Percentiles rank a stretch among this genome's conserved stretches.
These are phyloP conservation scores for Athene cunicularia DNA, from an alignment of 2,113 vertebrate genomes.

Conservation along the genomic window DNA sequence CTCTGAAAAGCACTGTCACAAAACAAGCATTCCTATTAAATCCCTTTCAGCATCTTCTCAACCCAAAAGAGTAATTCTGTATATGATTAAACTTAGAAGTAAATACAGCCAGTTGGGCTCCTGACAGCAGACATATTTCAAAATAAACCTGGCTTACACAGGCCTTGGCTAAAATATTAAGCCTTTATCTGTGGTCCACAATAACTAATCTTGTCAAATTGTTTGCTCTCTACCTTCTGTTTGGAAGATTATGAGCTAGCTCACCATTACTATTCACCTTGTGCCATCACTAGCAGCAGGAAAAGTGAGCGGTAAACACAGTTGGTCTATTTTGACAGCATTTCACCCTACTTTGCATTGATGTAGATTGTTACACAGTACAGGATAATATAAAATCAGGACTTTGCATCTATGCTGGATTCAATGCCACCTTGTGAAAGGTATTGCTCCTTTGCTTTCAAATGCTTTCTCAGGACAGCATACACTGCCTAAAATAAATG, in stretches of 20 bases:
- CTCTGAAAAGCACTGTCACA: constrained; percentile 37
- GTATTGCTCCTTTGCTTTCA: neutral
- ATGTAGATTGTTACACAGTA: neutral
- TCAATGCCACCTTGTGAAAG: constrained; percentile 18
- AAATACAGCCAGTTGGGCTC: constrained; percentile 66
- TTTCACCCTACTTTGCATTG: constrained; percentile 32
- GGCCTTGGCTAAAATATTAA: constrained; percentile 69
- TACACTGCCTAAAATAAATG: neutral
- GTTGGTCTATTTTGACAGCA: constrained; percentile 1
- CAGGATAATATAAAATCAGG: neutral
- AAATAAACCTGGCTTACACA: constrained; percentile 62
- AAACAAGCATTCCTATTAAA: constrained; percentile 64
- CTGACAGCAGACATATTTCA: constrained; percentile 64
- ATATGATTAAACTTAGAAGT: constrained; percentile 57
- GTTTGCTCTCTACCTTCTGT: constrained; percentile 49
- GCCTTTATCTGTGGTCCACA: constrained; percentile 63
- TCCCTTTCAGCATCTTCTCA: constrained; percentile 32
- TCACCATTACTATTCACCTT: constrained; percentile 60
- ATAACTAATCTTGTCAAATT: constrained; percentile 63
- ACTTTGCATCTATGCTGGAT: neutral
- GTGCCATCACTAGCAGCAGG: constrained; percentile 39
- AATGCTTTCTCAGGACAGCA: neutral
- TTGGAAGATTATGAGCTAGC: constrained; percentile 56
- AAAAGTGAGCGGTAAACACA: constrained; percentile 44
- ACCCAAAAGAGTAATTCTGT: constrained; percentile 53